phyloP scores from a whole-genome alignment of 2,797 vertebrate genomes.

The Pteropus rufus region DNA sequence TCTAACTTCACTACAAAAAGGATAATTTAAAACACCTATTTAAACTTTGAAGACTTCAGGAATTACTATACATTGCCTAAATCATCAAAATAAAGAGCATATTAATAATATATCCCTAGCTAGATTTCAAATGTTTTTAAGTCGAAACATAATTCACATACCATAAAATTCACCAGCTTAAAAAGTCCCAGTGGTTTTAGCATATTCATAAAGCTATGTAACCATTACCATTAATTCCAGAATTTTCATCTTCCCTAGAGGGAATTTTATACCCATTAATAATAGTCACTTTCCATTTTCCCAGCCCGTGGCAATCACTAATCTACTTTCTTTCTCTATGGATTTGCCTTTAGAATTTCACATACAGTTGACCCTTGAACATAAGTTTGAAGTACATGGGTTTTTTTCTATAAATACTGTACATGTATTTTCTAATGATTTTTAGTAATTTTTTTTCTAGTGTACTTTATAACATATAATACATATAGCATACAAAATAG shows the following conservation, averaged over 20 bases:
- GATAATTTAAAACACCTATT: constrained; percentile 22
- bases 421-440: neutral
- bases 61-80: neutral
- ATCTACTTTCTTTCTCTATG: neutral
- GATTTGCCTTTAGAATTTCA: neutral
- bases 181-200: neutral
- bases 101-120: neutral
- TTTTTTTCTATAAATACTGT: neutral
- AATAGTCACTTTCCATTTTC: neutral
- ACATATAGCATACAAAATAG: neutral
- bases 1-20: constrained; percentile 14
- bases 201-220: neutral
- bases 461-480: neutral
- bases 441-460: neutral
- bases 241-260: neutral
- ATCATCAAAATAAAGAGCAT: neutral
- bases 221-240: neutral
- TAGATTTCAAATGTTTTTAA: neutral
- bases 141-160: neutral
- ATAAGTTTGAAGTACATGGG: neutral
- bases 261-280: neutral
- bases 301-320: neutral
- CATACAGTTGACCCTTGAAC: neutral
- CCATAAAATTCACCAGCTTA: constrained; percentile 16
- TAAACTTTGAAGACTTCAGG: neutral